Evolutionary conservation across 2,888 invertebrate species (phyloP).

Genomic region (Ophraella communa): DNA sequence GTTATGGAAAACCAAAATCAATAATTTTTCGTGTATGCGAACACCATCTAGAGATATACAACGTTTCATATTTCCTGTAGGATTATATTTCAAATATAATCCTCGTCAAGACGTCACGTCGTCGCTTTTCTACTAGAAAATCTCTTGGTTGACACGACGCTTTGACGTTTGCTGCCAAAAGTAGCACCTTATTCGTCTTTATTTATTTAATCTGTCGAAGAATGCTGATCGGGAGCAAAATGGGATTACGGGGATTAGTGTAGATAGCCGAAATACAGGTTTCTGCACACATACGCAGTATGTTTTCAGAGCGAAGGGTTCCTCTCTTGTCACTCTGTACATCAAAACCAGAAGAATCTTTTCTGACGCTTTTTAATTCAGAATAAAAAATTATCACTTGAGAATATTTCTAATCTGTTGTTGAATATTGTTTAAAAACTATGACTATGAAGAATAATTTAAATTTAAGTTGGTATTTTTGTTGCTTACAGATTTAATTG

Average conservation of each 20-base stretch:
- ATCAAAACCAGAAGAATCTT: no score
- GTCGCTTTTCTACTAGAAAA: background rate
- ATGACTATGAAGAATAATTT: no score
- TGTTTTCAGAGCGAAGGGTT: background rate
- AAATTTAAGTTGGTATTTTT: no score
- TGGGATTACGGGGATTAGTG: constrained; percentile 12
- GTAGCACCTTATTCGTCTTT: constrained; percentile 5
- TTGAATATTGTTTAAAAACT: no score
- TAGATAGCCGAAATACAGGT: constrained; percentile 7
- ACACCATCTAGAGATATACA: background rate
- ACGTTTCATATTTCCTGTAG: constrained; percentile 6
- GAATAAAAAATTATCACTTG: no score
- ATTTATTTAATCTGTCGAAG: constrained; percentile 10
- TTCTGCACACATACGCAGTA: background rate
- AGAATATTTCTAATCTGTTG: no score
- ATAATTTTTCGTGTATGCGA: background rate
- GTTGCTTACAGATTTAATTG: no score
- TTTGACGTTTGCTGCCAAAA: constrained; percentile 20
- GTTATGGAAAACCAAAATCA: no score
- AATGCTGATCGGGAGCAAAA: constrained; percentile 18
- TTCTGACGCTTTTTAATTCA: no score
- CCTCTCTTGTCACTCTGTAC: no score
- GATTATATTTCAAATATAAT: constrained; percentile 14
- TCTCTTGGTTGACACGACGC: constrained; percentile 1
- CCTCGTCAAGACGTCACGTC: constrained; percentile 19